Base-by-base conservation (phyloP, 2,888 invertebrate genomes). In the Orchestes rusci region DNA sequence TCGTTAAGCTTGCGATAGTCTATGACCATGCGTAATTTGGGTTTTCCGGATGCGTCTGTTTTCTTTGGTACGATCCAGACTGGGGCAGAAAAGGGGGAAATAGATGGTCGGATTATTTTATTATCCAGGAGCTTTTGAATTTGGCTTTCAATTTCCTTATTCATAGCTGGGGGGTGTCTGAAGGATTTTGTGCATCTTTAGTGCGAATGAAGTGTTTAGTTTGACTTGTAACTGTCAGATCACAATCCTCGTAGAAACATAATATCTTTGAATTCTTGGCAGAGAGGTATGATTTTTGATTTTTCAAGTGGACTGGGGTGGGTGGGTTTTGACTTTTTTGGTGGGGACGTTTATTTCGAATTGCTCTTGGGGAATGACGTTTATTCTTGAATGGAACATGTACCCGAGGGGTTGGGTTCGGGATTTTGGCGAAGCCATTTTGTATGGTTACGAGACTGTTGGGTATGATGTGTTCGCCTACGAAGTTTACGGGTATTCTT, bases 21-120 rank as follows among this genome's bases (percentile, higher is more conserved):
- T 43, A 43, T 29, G 3, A 43, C 30, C 36, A 43, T 37, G 4
- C 43, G 28, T 16, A 17, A 29, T 36, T 43, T 43, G 18, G 13
- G 16, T 19, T 36, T 28, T 4, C 30, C 36, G 5, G 43, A 35
- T 3, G 19, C n/a, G n/a, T n/a, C n/a, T n/a, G n/a, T 4, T 29
- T 42, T 42, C 30, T 43, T 36, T 17, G 43, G 43, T 2, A 37
- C 36, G 19, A 43, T 43, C 45, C 45, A 39, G 4, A 39, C 40
- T n/a, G 43, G 37, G 19, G 30, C 30, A 19, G 37, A 43, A 20
- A 30, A 37, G 4, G 43, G 43, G 5, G 35, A 45, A 10, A 45
- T 45, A 1, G 40, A 45, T 7, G 40, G 40, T 3, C 36, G n/a
- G 10, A 45, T 45, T 13, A 45, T 45, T 35, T 45, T 39, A 15